Base-by-base conservation (phyloP, 2,113 vertebrate species). In the Edolisoma coerulescens region DNA sequence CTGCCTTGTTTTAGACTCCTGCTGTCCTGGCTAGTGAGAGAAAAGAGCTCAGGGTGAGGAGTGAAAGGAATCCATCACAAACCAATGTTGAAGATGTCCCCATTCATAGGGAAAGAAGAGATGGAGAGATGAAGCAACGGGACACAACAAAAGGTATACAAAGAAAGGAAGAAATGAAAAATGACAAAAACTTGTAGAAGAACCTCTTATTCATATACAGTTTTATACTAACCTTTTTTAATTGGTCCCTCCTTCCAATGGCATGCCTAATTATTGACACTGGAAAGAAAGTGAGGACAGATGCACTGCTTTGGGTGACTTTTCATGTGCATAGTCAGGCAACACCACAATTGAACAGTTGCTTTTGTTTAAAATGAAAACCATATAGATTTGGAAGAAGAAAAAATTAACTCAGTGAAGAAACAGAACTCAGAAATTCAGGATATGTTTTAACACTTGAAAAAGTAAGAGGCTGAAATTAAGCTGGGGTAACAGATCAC, bases 121-220 rank as follows among this genome's bases (percentile, higher is more conserved):
- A 37, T 21, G 10, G 11, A 70, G 13, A 70, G 6, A 28, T 42
- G 27, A 78, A 54, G 24, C 61, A 6, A 39, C 7, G 6, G 20
- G 11, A 27, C 7, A 49, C 1, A 3, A 41, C 1, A 11, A 45
- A 82, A 79, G 3, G 1, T n/a, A 35, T 8, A n/a, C 28, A 35
- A 63, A 75, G 39, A 47, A 64, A 56, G 3, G 8, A 81, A 61
- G 5, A 81, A 74, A 6, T 49, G 6, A 27, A 75, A 88, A 83
- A 68, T 21, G 0, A 71, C 39, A 39, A 35, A 88, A 64, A 71
- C 10, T 1, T 54, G 1, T 52, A 79, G 53, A 41, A 7, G 21
- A 67, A 52, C 53, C 3, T 75, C 22, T 63, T 84, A 17, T 44
- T 95, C 16, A 11, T 42, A 60, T 37, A 19, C 4, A 52, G 17